Conservation (phyloP, 2,797 vertebrate genomes). For the Oryzias sinensis region DNA sequence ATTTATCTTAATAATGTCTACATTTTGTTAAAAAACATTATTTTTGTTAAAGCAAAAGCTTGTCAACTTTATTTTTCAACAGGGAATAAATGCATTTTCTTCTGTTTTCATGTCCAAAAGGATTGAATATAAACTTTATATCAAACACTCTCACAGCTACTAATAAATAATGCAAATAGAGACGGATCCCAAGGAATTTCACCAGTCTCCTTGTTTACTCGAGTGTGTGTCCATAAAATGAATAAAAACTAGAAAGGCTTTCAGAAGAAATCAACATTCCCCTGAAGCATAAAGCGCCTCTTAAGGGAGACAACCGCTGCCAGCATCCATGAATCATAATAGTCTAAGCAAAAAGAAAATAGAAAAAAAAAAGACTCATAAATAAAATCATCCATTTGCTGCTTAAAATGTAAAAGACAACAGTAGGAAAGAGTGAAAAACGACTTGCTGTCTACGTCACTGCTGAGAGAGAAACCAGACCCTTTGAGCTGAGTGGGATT, state of each 20-base stretch:
- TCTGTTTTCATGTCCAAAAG: no score
- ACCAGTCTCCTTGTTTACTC: slow-evolving; percentile 10
- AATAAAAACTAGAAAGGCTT: not conserved
- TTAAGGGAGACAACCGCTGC: slow-evolving; percentile 21
- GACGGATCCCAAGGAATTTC: not conserved
- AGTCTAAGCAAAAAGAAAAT: slow-evolving; percentile 29
- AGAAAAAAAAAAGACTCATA: slow-evolving; percentile 37
- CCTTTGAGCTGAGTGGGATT: slow-evolving; percentile 41
- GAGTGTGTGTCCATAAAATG: slow-evolving; percentile 8
- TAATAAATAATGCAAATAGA: not conserved
- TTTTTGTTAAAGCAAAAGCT: no score
- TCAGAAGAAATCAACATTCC: slow-evolving; percentile 15
- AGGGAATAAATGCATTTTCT: no score
- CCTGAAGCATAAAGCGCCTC: slow-evolving; percentile 37
- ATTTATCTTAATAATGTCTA: no score
- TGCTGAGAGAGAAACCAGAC: slow-evolving; percentile 43
- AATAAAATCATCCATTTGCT: slow-evolving; percentile 34
- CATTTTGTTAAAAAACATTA: no score
- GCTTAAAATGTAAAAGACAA: slow-evolving; percentile 24
- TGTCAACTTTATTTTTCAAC: no score
- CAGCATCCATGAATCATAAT: slow-evolving; percentile 40
- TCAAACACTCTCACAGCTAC: not conserved
- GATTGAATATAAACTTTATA: not conserved
- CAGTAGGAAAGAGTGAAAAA: slow-evolving; percentile 6
- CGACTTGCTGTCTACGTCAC: slow-evolving; percentile 39